Conservation (phyloP, 2,113 vertebrate species). For the Colinus virginianus region DNA sequence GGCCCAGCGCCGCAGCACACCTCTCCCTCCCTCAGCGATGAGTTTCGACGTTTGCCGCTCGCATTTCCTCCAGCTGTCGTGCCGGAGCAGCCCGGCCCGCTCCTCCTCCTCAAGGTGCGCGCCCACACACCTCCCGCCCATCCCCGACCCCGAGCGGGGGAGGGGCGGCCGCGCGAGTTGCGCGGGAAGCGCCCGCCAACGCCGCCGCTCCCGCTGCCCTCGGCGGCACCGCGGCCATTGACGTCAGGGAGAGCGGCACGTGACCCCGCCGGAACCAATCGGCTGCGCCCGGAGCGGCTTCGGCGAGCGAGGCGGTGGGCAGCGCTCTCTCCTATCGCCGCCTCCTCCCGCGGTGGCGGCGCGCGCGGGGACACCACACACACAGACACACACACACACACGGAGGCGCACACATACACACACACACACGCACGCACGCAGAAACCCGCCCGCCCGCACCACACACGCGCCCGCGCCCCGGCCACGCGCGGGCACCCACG, state of each 20-base stretch:
- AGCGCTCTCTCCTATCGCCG: background rate
- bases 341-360: background rate
- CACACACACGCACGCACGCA: slow-evolving; percentile 18
- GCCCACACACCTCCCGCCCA: background rate
- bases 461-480: background rate
- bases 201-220: slow-evolving; percentile 30
- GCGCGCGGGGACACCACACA: background rate
- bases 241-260: slow-evolving; percentile 71
- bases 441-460: background rate
- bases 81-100: background rate
- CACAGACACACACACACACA: background rate
- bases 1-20: background rate
- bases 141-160: background rate
- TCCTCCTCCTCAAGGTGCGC: background rate
- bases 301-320: slow-evolving; percentile 14
- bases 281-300: slow-evolving; percentile 9
- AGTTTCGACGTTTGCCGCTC: too few relatives aligned
- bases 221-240: slow-evolving; percentile 50
- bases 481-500: background rate
- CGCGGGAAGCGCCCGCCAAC: background rate
- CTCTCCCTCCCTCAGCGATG: background rate
- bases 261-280: slow-evolving; percentile 71
- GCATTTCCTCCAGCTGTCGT: background rate
- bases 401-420: background rate
- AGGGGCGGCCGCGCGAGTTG: background rate